Evolutionary conservation across 1,140 invertebrate genomes (phyloP).

Genomic region (Trachymyrmex cornetzi): DNA sequence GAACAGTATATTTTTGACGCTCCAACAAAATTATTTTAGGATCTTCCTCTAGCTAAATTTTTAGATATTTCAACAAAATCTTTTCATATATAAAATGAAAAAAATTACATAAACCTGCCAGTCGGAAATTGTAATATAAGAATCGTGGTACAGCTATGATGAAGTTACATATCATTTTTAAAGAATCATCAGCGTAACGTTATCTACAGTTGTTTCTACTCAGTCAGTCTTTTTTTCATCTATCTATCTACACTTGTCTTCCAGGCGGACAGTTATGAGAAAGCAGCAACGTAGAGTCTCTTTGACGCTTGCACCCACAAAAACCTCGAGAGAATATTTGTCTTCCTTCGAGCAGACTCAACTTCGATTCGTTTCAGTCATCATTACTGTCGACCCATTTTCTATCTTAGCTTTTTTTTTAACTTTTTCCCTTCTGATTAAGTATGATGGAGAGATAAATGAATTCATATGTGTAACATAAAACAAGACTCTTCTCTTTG

Average conservation of each 20-base stretch:
- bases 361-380: conserved; percentile 43
- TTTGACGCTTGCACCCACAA: conserved; percentile 29
- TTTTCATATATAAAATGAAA: neutral
- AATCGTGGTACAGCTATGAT: neutral
- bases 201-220: conserved; percentile 41
- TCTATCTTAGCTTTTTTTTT: conserved; percentile 9
- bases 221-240: conserved; percentile 7
- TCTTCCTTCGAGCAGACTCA: neutral
- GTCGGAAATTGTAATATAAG: neutral
- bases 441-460: conserved; percentile 21
- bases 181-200: neutral
- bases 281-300: neutral
- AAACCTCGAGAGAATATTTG: conserved; percentile 43
- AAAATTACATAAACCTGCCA: neutral
- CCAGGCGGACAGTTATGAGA: conserved; percentile 39
- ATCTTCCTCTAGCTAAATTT: no score
- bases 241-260: conserved; percentile 1
- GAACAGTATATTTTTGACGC: no score
- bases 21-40: no score
- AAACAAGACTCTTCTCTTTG: conserved; percentile 42
- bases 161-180: neutral
- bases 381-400: conserved; percentile 49
- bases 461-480: conserved; percentile 45
- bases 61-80: no score
- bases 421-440: conserved; percentile 15